These are phyloP conservation scores for Nyctalus aviator DNA, from an alignment of 2,797 vertebrate species.

Conservation along the genomic window DNA sequence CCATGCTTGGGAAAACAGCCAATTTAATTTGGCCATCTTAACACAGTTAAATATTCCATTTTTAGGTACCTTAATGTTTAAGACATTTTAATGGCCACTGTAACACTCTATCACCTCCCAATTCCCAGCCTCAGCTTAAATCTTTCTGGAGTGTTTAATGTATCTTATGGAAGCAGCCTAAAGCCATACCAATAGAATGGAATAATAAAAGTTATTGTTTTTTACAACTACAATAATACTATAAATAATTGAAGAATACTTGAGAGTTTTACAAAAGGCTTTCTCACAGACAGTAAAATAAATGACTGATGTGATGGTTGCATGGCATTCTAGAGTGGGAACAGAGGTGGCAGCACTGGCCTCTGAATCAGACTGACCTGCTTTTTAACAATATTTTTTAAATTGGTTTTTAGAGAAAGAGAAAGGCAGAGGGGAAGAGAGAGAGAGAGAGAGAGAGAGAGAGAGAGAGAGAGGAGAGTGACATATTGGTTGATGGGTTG, in stretches of 20 bases:
- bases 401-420: background rate
- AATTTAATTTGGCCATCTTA: conserved; percentile 39
- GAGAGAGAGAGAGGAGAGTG: background rate
- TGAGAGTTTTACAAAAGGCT: conserved; percentile 20
- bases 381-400: background rate
- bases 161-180: conserved; percentile 40
- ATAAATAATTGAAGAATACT: conserved; percentile 61
- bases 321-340: background rate
- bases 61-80: conserved; percentile 56
- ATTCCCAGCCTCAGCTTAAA: conserved; percentile 45
- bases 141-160: conserved; percentile 56
- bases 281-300: background rate
- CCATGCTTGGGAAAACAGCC: conserved; percentile 15
- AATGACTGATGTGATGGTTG: background rate
- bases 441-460: background rate
- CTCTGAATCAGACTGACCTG: background rate
- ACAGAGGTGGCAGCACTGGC: background rate
- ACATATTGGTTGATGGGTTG: background rate
- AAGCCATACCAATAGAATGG: background rate
- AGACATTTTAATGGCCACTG: conserved; percentile 55
- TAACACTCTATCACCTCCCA: conserved; percentile 50
- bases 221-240: conserved; percentile 63
- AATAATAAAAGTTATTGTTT: conserved; percentile 69
- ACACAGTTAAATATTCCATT: conserved; percentile 33
- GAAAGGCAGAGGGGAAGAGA: background rate